A percentile compares a stretch with the other conserved stretches of the same genome.
Evolutionary conservation across 2,797 vertebrate genomes (phyloP).

Genomic region (Pteronotus mesoamericanus): DNA sequence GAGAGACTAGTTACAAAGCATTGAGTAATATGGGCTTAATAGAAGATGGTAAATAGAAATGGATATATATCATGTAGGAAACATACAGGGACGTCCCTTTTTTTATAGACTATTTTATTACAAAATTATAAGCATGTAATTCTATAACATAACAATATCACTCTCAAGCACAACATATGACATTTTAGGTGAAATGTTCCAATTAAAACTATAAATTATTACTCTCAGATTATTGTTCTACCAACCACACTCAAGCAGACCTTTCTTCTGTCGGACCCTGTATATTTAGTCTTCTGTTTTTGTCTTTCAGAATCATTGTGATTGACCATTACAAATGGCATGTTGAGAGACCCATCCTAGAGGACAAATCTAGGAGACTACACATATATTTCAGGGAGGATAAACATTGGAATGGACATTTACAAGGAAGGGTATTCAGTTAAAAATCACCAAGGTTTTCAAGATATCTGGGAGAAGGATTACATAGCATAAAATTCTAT

Average conservation of each 20-base stretch:
- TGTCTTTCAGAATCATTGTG: background rate
- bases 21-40: background rate
- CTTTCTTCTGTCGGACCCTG: too few species aligned
- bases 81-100: too few species aligned
- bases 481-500: background rate
- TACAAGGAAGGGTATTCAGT: background rate
- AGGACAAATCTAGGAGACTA: background rate
- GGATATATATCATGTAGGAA: background rate
- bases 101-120: too few species aligned
- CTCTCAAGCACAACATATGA: too few species aligned
- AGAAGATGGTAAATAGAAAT: background rate
- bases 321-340: background rate
- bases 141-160: too few species aligned
- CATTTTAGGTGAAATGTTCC: too few species aligned
- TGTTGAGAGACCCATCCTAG: background rate
- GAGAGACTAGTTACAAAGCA: background rate
- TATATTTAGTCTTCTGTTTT: background rate
- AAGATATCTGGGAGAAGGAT: background rate
- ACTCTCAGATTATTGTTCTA: too few species aligned
- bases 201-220: too few species aligned
- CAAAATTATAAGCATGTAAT: too few species aligned
- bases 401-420: background rate
- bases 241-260: too few species aligned
- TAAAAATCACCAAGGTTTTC: background rate
- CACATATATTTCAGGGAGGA: background rate